Conservation (phyloP, 2,888 invertebrate genomes). For the Polyploca ridens region DNA sequence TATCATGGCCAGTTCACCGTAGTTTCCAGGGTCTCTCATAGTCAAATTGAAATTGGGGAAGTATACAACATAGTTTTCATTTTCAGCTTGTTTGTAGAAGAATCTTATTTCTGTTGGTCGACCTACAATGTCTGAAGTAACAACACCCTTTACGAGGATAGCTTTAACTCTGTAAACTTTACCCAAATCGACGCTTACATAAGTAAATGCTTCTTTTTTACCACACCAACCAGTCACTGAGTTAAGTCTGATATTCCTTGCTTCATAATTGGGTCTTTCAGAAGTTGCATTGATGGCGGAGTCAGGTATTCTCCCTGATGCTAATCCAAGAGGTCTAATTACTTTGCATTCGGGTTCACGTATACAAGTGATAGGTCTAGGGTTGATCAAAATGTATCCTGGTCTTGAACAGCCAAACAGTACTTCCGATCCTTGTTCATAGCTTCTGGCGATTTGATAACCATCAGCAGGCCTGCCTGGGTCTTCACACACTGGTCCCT, state of each 20-base stretch:
- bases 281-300: slow-evolving; percentile 98
- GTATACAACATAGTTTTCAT: slow-evolving; percentile 97
- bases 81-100: slow-evolving; percentile 97
- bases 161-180: slow-evolving; percentile 96
- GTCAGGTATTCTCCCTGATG: slow-evolving; percentile 96
- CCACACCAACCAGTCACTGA: slow-evolving; percentile 98
- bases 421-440: slow-evolving; percentile 95
- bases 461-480: slow-evolving; percentile 98
- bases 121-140: slow-evolving; percentile 97
- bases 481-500: slow-evolving; percentile 98
- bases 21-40: slow-evolving; percentile 97
- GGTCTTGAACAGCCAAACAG: slow-evolving; percentile 95
- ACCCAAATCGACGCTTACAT: slow-evolving; percentile 97
- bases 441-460: slow-evolving; percentile 92
- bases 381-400: slow-evolving; percentile 96
- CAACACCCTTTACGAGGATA: slow-evolving; percentile 96
- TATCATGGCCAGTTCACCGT: slow-evolving; percentile 98
- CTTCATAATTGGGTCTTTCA: slow-evolving; percentile 96
- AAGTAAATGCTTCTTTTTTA: slow-evolving; percentile 98
- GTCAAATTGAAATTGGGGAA: slow-evolving; percentile 98
- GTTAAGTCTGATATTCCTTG: slow-evolving; percentile 93
- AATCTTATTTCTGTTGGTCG: slow-evolving; percentile 98
- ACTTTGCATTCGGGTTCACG: slow-evolving; percentile 97
- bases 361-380: slow-evolving; percentile 94
- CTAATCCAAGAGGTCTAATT: slow-evolving; percentile 94